Evolutionary conservation across 2,888 invertebrate genomes (phyloP), one percentile per base, ranked within the genome.

Genomic region (Apodemia zela): DNA sequence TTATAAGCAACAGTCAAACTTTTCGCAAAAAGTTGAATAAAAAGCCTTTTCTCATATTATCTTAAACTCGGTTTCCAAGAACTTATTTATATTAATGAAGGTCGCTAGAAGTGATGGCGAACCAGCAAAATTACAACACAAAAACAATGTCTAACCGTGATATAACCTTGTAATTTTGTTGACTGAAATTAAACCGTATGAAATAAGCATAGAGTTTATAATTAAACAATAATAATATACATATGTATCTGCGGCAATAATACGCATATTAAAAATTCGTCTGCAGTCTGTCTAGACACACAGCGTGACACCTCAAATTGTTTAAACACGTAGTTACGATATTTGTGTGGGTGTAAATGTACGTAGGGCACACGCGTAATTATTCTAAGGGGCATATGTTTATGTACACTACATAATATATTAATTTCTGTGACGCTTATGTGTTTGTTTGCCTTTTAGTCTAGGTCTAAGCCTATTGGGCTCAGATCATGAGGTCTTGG

Each of bases 211-310:
- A 57, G 29, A 57, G 54, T 57, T 57, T 25, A 57, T 15, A 25
- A 25, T 57, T 29, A 13, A 15, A 57, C 6, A 25, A 29, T 29
- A 47, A 29, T 21, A n/a, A 8, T 57, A 29, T 25, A 21, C 57
- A 29, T 57, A 57, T 57, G n/a, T 57, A 21, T 25, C 25, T n/a
- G 25, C 5, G 15, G 54, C 25, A 54, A 54, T 54, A 54, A 54
- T 54, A 54, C 54, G 73, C 67, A 70, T 71, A 78, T 85, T 84
- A 87, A 87, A 87, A 89, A 87, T 82, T 85, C 80, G 88, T 89
- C 88, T 89, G 84, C 79, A 77, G 76, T 72, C 76, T 75, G 89
- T 89, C 89, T 89, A 89, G 89, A 89, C 87, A 74, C 71, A 74
- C 75, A 77, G 82, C 81, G 77, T 76, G 75, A 75, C 73, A 80